These are phyloP conservation scores for Halcyon chelicuti DNA, from an alignment of 2,797 vertebrate species.

Conservation along the genomic window DNA sequence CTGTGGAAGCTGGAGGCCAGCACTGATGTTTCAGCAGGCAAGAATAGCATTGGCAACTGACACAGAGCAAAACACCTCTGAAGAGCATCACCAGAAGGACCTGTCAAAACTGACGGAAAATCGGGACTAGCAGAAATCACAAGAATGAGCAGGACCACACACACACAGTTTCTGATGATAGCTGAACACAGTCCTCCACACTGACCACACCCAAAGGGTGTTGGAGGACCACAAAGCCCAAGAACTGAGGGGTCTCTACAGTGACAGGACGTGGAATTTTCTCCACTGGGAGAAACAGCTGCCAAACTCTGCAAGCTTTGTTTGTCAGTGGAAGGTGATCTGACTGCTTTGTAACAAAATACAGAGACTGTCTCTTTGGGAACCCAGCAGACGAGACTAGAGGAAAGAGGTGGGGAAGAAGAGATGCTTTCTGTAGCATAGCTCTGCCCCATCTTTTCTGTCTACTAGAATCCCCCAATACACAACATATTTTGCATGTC, in stretches of 20 bases:
- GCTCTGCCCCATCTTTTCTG: not conserved
- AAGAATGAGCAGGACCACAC: slow-evolving; percentile 29
- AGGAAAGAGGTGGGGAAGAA: not conserved
- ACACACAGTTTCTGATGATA: not conserved
- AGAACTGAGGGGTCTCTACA: slow-evolving; percentile 33
- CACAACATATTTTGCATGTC: not conserved
- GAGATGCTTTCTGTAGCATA: not conserved
- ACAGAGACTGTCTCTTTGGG: not conserved
- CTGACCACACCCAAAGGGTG: not conserved
- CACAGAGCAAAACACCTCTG: slow-evolving; percentile 29
- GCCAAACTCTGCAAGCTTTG: slow-evolving; percentile 34
- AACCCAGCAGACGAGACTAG: not conserved
- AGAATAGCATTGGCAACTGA: not conserved
- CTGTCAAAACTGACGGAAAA: slow-evolving; percentile 17
- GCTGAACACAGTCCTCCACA: not conserved
- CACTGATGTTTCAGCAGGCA: not conserved
- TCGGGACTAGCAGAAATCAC: slow-evolving; percentile 32
- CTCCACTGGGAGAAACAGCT: slow-evolving; percentile 45
- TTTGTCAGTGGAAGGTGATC: not conserved
- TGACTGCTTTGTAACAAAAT: slow-evolving; percentile 13
- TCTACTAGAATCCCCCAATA: not conserved
- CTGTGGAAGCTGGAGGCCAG: not conserved
- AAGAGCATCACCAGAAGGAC: slow-evolving; percentile 42
- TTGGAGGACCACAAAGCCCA: slow-evolving; percentile 33
- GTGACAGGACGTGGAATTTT: slow-evolving; percentile 6